Conservation (phyloP, 2,888 invertebrate species). For the Tiliacea aurago region DNA sequence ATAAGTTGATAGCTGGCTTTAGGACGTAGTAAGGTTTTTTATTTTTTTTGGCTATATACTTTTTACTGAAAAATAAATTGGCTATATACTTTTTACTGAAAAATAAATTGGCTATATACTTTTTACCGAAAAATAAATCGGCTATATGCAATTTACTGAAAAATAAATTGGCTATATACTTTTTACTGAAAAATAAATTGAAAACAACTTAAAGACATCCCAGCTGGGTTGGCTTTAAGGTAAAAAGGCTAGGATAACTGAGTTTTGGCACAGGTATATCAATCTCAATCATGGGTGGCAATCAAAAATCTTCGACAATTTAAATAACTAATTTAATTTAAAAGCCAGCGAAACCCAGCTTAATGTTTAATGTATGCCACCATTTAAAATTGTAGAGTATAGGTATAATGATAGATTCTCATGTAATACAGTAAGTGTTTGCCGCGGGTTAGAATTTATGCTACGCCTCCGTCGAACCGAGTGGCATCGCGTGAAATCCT, state of each 20-base stretch:
- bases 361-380: constrained; percentile 40
- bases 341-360: constrained; percentile 25
- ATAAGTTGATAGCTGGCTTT: constrained; percentile 11
- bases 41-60: background rate
- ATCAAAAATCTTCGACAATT: constrained; percentile 18
- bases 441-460: constrained; percentile 73
- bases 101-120: background rate
- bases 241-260: background rate
- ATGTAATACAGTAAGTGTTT: constrained; percentile 63
- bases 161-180: background rate
- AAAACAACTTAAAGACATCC: no score
- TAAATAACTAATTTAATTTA: constrained; percentile 45
- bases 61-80: background rate
- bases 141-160: no score
- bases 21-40: constrained; percentile 4
- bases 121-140: background rate
- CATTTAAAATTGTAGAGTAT: constrained; percentile 57
- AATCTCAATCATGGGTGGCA: background rate
- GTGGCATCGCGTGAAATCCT: constrained; percentile 85
- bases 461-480: constrained; percentile 63
- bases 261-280: background rate
- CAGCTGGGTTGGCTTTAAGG: background rate
- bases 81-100: no score
- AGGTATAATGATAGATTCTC: constrained; percentile 72
- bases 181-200: background rate